phyloP scores from a whole-genome alignment of 2,113 vertebrate genomes.

The Podarcis cretensis region DNA sequence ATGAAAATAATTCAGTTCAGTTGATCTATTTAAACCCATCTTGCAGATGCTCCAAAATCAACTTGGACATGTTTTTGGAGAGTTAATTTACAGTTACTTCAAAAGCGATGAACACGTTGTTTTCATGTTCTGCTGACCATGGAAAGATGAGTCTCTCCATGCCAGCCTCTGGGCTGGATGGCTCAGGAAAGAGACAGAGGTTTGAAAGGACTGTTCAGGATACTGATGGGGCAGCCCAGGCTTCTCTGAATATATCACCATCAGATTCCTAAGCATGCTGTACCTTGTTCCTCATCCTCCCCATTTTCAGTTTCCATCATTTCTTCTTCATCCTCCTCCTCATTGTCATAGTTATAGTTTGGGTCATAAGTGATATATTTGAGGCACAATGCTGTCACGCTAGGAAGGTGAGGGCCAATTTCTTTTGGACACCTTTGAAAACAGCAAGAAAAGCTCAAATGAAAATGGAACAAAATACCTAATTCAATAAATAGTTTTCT shows the following conservation, averaged over 20 bases:
- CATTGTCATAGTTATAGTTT: conserved; percentile 91
- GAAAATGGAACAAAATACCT: neutral
- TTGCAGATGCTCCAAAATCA: neutral
- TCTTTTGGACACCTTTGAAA: conserved; percentile 89
- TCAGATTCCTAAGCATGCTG: conserved; percentile 35
- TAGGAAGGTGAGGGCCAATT: conserved; percentile 86
- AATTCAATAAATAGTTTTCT: neutral
- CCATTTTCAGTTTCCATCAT: conserved; percentile 88
- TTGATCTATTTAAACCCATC: neutral
- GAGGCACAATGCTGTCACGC: conserved; percentile 86
- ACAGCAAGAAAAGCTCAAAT: conserved; percentile 21
- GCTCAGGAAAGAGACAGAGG: neutral
- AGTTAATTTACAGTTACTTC: neutral
- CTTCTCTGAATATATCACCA: conserved; percentile 21
- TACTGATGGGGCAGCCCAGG: conserved; percentile 16
- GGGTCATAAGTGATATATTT: conserved; percentile 93
- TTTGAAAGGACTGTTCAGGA: neutral
- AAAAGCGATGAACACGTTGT: no score
- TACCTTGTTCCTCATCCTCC: conserved; percentile 88
- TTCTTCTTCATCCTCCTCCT: conserved; percentile 83
- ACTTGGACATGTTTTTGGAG: neutral
- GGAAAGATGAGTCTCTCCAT: neutral
- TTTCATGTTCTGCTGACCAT: neutral
- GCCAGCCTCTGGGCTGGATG: neutral
- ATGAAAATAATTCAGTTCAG: neutral